phyloP scores from a whole-genome alignment of 2,888 invertebrate species.

The Ophion slaviceki region DNA sequence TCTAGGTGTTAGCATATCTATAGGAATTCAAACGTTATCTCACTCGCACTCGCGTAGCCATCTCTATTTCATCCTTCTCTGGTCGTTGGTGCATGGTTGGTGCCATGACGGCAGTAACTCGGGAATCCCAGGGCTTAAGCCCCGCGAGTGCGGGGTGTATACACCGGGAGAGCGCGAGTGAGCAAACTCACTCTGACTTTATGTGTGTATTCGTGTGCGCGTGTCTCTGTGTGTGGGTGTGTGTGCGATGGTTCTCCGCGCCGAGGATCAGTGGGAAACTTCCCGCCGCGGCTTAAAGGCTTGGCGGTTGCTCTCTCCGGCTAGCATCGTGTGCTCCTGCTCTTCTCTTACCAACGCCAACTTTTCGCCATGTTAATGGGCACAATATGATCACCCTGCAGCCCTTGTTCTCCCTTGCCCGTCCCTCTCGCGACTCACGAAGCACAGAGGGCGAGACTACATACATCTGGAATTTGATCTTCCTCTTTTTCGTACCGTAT shows the following conservation, averaged over 20 bases:
- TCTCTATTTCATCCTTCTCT: constrained; percentile 73
- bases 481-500: background rate
- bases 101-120: constrained; percentile 83
- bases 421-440: constrained; percentile 24
- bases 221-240: background rate
- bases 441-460: constrained; percentile 6
- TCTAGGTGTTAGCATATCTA: constrained; percentile 41
- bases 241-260: constrained; percentile 57
- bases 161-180: constrained; percentile 57
- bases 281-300: constrained; percentile 83
- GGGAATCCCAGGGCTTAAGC: constrained; percentile 82
- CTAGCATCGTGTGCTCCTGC: constrained; percentile 67
- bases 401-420: constrained; percentile 18
- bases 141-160: constrained; percentile 71
- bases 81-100: constrained; percentile 80
- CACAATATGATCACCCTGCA: constrained; percentile 79
- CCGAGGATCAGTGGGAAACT: constrained; percentile 83
- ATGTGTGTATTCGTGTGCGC: background rate
- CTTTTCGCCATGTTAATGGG: constrained; percentile 82
- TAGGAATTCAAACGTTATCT: constrained; percentile 45
- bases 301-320: constrained; percentile 82
- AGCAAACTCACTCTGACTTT: constrained; percentile 44
- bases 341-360: constrained; percentile 72
- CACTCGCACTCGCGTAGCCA: constrained; percentile 43
- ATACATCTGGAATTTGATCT: constrained; percentile 1